Percentiles rank a stretch among this genome's conserved stretches.
Evolutionary conservation across 2,113 vertebrate species (phyloP).

Genomic region (Callopanchax toddi): DNA sequence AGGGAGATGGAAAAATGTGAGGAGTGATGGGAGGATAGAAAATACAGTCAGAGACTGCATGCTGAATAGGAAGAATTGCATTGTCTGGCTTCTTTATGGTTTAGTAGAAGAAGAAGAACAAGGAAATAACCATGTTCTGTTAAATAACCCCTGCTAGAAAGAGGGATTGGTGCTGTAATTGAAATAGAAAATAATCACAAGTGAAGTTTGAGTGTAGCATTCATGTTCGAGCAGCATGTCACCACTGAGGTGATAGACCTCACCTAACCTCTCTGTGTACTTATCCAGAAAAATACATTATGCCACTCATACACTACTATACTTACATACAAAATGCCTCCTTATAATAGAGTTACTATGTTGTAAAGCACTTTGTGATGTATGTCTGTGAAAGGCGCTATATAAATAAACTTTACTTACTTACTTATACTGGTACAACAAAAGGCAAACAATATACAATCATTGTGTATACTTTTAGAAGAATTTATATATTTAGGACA

Average conservation of each 20-base stretch:
- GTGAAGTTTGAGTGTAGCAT: conserved; percentile 4
- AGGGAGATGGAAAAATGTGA: not conserved
- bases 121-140: not conserved
- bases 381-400: no score
- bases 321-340: no score
- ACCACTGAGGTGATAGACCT: conserved; percentile 49
- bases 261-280: not conserved
- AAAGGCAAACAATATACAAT: no score
- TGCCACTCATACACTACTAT: no score
- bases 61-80: conserved; percentile 31
- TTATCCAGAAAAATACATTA: no score
- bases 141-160: conserved; percentile 21
- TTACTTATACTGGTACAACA: no score
- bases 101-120: conserved; percentile 7
- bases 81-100: conserved; percentile 8
- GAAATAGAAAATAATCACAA: conserved; percentile 13
- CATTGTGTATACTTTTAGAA: no score
- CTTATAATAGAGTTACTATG: no score
- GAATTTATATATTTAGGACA: no score
- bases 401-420: no score
- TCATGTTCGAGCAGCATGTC: conserved; percentile 57
- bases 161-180: conserved; percentile 42
- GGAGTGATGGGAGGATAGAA: not conserved
- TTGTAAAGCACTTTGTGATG: no score
- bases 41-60: not conserved